These are phyloP conservation scores for Vannuccia rotundouncinata DNA, from an alignment of 2,888 invertebrate genomes.

Conservation along the genomic window DNA sequence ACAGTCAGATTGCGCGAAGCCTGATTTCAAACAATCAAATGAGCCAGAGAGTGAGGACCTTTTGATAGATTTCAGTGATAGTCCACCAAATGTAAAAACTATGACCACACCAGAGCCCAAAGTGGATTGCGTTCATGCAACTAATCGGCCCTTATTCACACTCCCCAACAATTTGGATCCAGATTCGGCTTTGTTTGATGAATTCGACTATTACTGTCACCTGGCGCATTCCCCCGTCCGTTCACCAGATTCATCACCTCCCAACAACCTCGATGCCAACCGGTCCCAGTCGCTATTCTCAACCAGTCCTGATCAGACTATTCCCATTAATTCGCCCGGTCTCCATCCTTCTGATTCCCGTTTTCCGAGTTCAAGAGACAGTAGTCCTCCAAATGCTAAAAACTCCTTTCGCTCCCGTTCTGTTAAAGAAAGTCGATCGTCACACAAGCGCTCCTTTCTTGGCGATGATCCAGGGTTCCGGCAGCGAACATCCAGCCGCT, in stretches of 20 bases:
- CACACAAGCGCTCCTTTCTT: background rate
- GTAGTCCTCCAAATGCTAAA: background rate
- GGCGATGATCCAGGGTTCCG: background rate
- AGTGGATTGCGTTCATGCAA: background rate
- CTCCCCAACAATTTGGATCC: background rate
- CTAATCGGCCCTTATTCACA: background rate
- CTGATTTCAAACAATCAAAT: background rate
- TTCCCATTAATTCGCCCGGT: background rate
- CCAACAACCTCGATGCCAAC: background rate
- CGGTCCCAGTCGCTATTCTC: background rate
- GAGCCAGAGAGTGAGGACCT: background rate
- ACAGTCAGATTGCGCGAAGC: background rate
- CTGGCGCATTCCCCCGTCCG: conserved; percentile 7
- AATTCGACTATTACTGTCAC: conserved; percentile 29
- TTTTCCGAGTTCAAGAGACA: background rate
- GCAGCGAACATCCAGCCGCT: background rate
- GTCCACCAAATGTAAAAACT: background rate
- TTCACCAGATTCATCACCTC: background rate
- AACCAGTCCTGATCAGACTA: background rate
- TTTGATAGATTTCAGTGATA: background rate
- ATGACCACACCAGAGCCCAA: background rate
- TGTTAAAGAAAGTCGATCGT: background rate
- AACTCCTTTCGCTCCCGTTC: background rate
- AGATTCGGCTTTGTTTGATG: background rate
- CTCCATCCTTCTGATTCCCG: background rate